Conservation (phyloP, 2,797 vertebrate genomes). For the Peromyscus nudipes region DNA sequence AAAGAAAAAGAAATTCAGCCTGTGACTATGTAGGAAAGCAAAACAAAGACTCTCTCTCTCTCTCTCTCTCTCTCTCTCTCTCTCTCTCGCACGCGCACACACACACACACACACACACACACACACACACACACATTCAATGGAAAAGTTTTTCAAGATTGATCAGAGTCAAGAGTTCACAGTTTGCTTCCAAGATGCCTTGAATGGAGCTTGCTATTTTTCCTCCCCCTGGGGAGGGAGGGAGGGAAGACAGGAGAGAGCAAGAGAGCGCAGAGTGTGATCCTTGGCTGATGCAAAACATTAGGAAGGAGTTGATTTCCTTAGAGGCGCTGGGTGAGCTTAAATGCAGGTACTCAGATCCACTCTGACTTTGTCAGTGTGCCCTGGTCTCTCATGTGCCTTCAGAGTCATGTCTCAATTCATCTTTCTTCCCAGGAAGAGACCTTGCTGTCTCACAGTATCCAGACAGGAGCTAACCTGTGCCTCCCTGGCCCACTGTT, state of each 20-base stretch:
- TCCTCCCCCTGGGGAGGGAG: not conserved
- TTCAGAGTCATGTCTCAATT: not conserved
- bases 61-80: not conserved
- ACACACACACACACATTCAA: not conserved
- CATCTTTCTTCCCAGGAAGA: not conserved
- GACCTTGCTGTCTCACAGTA: not conserved
- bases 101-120: too few species aligned
- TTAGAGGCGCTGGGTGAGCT: not conserved
- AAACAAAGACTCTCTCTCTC: not conserved
- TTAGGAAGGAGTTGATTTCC: not conserved
- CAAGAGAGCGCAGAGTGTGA: not conserved
- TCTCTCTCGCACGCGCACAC: not conserved
- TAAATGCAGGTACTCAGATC: rapidly evolving
- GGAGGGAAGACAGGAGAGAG: not conserved
- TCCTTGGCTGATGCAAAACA: not conserved
- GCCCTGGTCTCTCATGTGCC: not conserved
- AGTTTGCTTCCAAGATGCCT: not conserved
- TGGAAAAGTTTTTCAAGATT: not conserved
- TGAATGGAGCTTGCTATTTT: not conserved
- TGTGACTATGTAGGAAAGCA: not conserved
- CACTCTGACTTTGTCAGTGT: rapidly evolving
- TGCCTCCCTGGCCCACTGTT: rapidly evolving
- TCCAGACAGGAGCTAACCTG: not conserved
- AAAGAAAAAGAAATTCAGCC: not conserved
- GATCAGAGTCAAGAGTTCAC: not conserved